Base-by-base conservation (phyloP, 1,140 invertebrate species). In the Oryzaephilus surinamensis region DNA sequence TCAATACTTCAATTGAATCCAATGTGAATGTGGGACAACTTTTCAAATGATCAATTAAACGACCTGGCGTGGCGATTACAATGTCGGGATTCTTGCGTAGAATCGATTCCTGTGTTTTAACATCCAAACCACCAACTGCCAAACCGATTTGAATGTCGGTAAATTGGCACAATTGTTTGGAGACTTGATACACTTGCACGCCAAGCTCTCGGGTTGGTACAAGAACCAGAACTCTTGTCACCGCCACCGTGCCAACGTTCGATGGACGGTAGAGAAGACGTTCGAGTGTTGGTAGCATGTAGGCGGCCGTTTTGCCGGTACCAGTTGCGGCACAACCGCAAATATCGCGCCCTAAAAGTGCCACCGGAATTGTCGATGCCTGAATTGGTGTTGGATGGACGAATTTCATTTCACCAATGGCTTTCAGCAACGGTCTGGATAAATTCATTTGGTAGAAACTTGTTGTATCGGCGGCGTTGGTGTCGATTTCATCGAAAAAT, bases 261-360 rank as follows among this genome's bases (percentile, higher is more conserved):
- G 61, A 60, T 34, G 70, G 78, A 37, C 77, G 79, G 57, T 87
- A 97, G 2, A 98, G 61, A 33, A 99, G 69, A 48, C 96, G 71
- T 66, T 99, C 96, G 14, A 99, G 58, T 17, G 94, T 94, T 3
- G 96, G 96, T 43, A 99, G 66, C 89, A 99, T 97, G 59, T 97
- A 99, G 0, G 95, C 95, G 0, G 91, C 90, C 2, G 96, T 99
- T 74, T 99, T 99, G 18, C 94, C 95, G 4, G 95, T 98, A 23
- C 95, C 96, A 0, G 96, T 99, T 2, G 94, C 90, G 37, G 93
- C 92, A 72, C 92, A 96, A 7, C 89, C 93, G 72, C 91, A 91
- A 51, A 97, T 80, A 67, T 97, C 93, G 54, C 82, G 74, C 6
- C 87, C 88, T 50, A 88, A 64, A 19, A 99, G 67, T 14, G 91